These are phyloP conservation scores for Chelmon rostratus DNA, from an alignment of 2,797 vertebrate genomes.

Conservation along the genomic window DNA sequence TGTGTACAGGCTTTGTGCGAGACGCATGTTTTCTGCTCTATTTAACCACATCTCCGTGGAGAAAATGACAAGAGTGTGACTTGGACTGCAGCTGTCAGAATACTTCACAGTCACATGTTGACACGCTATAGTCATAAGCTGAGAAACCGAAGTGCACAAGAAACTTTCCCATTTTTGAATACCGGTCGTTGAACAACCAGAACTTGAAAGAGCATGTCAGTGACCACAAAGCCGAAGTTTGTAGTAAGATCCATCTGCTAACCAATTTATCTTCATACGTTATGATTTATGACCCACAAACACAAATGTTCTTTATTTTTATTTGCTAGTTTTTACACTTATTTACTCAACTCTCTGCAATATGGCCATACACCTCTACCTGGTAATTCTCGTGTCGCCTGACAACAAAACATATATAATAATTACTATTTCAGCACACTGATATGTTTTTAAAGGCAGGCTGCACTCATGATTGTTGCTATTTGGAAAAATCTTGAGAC, in stretches of 20 bases:
- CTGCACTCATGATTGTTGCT: neutral
- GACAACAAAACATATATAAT: neutral
- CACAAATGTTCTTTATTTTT: slow-evolving; percentile 1
- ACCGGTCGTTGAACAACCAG: neutral
- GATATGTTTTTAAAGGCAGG: neutral
- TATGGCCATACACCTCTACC: neutral
- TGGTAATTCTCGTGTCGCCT: neutral
- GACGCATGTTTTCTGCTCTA: slow-evolving; percentile 68
- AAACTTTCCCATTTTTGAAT: neutral
- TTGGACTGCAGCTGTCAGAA: neutral
- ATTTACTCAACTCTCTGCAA: neutral
- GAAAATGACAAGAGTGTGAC: slow-evolving; percentile 21
- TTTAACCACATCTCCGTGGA: slow-evolving; percentile 49
- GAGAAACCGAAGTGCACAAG: neutral
- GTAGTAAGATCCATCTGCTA: neutral
- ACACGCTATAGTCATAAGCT: neutral
- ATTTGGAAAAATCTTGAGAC: neutral
- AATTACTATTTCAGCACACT: neutral
- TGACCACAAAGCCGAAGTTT: neutral
- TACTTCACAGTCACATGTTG: neutral
- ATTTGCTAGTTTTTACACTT: neutral
- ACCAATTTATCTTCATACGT: neutral
- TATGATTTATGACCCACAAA: neutral
- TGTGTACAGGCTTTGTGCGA: slow-evolving; percentile 22
- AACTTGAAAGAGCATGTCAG: neutral